A percentile compares a stretch with the other conserved stretches of the same genome.
Evolutionary conservation across 1,140 invertebrate species (phyloP).

Genomic region (Goniozus legneri): DNA sequence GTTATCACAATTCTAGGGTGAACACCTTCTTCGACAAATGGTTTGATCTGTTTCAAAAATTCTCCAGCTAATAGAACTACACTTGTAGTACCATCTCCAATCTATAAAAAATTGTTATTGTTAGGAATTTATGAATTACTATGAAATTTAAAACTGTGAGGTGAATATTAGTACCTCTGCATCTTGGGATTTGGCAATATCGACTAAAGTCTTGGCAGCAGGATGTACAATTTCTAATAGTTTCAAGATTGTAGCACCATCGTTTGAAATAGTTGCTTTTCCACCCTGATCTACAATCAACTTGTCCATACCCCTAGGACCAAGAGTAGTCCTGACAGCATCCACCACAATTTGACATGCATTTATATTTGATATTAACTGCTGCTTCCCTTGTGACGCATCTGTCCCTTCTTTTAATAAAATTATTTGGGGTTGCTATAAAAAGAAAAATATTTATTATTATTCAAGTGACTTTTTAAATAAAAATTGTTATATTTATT

Average conservation of each 20-base stretch:
- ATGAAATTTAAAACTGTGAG: conserved; percentile 1
- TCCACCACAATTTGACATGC: conserved; percentile 97
- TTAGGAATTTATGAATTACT: neutral
- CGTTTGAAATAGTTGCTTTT: conserved; percentile 97
- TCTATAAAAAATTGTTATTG: conserved; percentile 58
- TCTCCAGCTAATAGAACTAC: conserved; percentile 95
- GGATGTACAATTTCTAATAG: conserved; percentile 96
- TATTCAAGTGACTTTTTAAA: conserved; percentile 2
- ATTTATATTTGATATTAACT: conserved; percentile 98
- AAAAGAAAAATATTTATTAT: conserved; percentile 26
- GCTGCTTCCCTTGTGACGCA: conserved; percentile 90
- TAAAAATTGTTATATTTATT: conserved; percentile 3
- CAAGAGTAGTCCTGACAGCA: conserved; percentile 93
- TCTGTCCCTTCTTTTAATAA: conserved; percentile 98
- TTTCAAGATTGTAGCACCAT: conserved; percentile 99
- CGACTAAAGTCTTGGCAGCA: conserved; percentile 94
- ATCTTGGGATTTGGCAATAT: conserved; percentile 99
- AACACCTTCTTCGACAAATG: conserved; percentile 95
- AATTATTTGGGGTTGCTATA: conserved; percentile 96
- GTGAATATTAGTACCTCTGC: conserved; percentile 83
- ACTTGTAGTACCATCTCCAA: conserved; percentile 97
- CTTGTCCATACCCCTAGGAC: conserved; percentile 99
- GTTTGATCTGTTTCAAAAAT: conserved; percentile 92
- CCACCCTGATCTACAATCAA: conserved; percentile 88
- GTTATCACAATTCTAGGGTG: conserved; percentile 91